Percentiles rank a stretch among this genome's conserved stretches.
Evolutionary conservation across 2,797 vertebrate genomes (phyloP).

Genomic region (Bucorvus abyssinicus): DNA sequence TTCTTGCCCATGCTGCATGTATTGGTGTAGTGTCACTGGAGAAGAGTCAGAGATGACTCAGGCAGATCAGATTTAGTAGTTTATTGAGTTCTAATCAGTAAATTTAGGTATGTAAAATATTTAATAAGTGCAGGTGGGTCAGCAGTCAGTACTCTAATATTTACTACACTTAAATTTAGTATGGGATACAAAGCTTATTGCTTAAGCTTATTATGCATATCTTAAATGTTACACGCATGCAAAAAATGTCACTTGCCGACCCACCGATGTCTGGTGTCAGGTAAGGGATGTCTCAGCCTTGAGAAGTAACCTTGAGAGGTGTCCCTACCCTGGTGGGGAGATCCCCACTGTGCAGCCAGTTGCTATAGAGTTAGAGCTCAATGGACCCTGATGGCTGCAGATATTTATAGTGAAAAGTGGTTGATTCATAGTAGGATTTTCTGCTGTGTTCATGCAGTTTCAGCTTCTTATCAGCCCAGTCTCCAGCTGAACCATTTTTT

Average conservation of each 20-base stretch:
- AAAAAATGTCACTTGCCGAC: no score
- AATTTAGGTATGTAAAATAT: not conserved
- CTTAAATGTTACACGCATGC: no score
- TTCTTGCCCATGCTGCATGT: no score
- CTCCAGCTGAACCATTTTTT: not conserved
- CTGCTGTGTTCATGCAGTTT: not conserved
- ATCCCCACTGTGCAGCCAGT: no score
- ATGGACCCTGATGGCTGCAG: not conserved
- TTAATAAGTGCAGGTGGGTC: not conserved
- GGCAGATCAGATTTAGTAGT: not conserved
- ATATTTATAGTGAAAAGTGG: not conserved
- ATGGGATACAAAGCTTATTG: not conserved
- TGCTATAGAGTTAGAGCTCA: not conserved
- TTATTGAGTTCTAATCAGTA: not conserved
- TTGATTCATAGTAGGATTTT: not conserved
- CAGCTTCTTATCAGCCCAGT: not conserved
- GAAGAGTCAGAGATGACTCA: not conserved
- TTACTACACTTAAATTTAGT: not conserved
- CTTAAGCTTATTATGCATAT: no score
- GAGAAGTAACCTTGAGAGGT: no score
- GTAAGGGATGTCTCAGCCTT: no score
- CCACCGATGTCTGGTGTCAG: no score
- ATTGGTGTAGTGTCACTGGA: no score
- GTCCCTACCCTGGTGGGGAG: no score
- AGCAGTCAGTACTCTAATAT: not conserved